Percentiles rank a stretch among this genome's conserved stretches.
Conservation (phyloP, 2,113 vertebrate genomes). For the Onychostruthus taczanowskii region DNA sequence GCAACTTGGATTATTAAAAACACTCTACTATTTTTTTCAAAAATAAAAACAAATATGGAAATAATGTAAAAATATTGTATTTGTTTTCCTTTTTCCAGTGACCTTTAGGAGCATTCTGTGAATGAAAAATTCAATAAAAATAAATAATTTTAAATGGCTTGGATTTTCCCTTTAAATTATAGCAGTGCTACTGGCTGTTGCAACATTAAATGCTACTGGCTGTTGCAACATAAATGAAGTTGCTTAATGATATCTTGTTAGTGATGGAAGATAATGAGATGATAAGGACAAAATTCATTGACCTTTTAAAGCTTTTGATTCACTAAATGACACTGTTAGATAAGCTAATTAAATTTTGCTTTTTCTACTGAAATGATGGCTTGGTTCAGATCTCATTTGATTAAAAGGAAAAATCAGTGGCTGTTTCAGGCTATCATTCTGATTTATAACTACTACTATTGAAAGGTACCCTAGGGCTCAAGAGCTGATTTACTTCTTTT, state of each 20-base stretch:
- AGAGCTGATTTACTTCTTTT: constrained; percentile 67
- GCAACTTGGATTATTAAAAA: not conserved
- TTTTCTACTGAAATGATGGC: constrained; percentile 65
- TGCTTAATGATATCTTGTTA: constrained; percentile 72
- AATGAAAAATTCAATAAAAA: not conserved
- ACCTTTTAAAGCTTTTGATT: constrained; percentile 78
- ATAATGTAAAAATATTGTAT: not conserved
- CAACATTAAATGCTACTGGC: constrained; percentile 15
- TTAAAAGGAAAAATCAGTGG: constrained; percentile 66
- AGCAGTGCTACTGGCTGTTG: not conserved
- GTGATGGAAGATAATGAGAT: constrained; percentile 73
- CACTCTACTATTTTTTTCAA: not conserved
- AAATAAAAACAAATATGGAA: not conserved
- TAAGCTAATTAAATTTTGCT: constrained; percentile 79
- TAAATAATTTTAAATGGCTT: not conserved
- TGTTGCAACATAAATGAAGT: constrained; percentile 31
- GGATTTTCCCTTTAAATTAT: constrained; percentile 3
- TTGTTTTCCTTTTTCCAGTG: not conserved
- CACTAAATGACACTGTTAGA: constrained; percentile 76
- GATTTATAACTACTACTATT: constrained; percentile 70
- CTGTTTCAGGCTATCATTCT: constrained; percentile 56
- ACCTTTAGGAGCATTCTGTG: not conserved
- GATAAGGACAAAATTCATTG: constrained; percentile 77
- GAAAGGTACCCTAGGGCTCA: constrained; percentile 60
- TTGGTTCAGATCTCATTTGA: constrained; percentile 71